Evolutionary conservation across 2,888 invertebrate species (phyloP), one percentile per base, ranked within the genome.

Genomic region (Folsomia candida): DNA sequence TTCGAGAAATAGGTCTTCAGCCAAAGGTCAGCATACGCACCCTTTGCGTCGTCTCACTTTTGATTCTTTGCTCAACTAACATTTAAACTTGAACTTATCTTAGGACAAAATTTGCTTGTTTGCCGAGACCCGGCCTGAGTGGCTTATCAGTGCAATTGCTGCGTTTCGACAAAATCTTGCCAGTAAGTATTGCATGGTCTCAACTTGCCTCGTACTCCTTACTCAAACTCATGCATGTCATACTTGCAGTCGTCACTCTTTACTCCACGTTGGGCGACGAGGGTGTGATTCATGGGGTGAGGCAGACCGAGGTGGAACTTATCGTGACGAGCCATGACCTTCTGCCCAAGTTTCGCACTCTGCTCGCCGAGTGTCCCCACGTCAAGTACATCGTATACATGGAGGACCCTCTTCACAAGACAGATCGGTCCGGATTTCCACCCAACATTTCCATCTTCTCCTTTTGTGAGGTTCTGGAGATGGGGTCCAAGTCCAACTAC

Each of bases 191-290:
- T 11, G 18, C 6, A 54, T 54, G 6, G 37, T 37, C 37, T 37
- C 37, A 54, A 54, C n/a, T 54, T 54, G 54, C 20, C 18, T 54
- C n/a, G n/a, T n/a, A n/a, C n/a, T n/a, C n/a, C n/a, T n/a, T n/a
- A n/a, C 37, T 37, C 91, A 14, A 59, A 61, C 24, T 69, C 37
- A 1, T 59, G 67, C 67, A 84, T 80, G 76, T 69, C 37, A 1
- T 59, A 67, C 67, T 84, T 80, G 76, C 86, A 87, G 92, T 98
- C 82, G 97, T 97, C 1, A 99, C 98, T 0, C 91, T 99, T 80
- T 99, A 99, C 84, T 93, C 98, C 1, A 98, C 97, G 0, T 86
- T 99, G 18, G 96, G 97, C 47, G 95, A 97, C 82, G 97, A 98
- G 3, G 98, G 97, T 1, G 92, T 99, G 74, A 90, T 92, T 3